phyloP scores from a whole-genome alignment of 2,888 invertebrate genomes.

The Eupsilia transversa region DNA sequence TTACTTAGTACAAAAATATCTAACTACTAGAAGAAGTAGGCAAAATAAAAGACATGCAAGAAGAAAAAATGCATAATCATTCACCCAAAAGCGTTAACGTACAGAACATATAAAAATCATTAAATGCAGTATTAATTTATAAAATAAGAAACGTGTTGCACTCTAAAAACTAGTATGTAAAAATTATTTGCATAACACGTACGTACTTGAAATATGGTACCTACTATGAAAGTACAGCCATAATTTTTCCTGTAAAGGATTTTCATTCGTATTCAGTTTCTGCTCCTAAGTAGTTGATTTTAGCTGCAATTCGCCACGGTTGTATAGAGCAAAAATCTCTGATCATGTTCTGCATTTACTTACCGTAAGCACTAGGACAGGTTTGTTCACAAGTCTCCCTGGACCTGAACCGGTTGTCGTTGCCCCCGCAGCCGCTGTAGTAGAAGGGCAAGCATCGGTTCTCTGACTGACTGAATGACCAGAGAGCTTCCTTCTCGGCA shows the following conservation, averaged over 20 bases:
- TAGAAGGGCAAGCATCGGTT: constrained; percentile 98
- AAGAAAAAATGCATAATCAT: constrained; percentile 10
- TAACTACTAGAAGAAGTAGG: constrained; percentile 10
- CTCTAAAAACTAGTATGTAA: neutral
- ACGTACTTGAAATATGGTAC: neutral
- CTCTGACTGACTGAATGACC: constrained; percentile 96
- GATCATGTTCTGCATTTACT: constrained; percentile 89
- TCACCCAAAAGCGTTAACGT: constrained; percentile 18
- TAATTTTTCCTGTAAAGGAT: neutral
- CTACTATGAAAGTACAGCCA: neutral
- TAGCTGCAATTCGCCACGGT: neutral
- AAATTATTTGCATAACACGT: neutral
- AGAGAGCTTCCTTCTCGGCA: constrained; percentile 93
- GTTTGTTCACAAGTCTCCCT: constrained; percentile 93
- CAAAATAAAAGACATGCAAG: constrained; percentile 27
- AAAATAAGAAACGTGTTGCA: neutral
- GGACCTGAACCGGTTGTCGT: constrained; percentile 95
- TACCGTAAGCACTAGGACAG: constrained; percentile 95
- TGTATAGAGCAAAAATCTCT: neutral
- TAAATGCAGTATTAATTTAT: neutral
- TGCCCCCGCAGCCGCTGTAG: constrained; percentile 97
- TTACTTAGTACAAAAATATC: neutral
- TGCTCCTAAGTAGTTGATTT: neutral
- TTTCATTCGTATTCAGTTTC: no score
- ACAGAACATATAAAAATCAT: neutral